phyloP scores from a whole-genome alignment of 2,888 invertebrate genomes.

The Sminthurinus aureus region DNA sequence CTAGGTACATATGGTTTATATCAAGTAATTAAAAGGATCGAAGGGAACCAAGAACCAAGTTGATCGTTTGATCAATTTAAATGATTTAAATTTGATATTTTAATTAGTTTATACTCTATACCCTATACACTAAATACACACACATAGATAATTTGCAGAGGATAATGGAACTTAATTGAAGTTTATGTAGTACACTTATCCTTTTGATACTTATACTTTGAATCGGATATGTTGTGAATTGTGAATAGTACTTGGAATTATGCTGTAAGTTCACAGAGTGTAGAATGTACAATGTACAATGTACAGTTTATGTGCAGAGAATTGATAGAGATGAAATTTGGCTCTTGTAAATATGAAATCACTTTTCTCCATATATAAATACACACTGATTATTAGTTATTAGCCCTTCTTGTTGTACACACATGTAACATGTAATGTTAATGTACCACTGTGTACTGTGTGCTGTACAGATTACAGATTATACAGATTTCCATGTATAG shows the following conservation, averaged over 20 bases:
- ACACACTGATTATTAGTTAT: no score
- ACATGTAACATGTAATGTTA: neutral
- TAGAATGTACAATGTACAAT: neutral
- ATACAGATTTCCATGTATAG: neutral
- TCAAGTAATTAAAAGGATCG: conserved; percentile 34
- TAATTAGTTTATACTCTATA: conserved; percentile 3
- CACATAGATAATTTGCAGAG: neutral
- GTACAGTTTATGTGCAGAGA: no score
- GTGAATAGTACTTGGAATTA: no score
- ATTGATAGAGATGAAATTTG: no score
- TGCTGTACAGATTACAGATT: neutral
- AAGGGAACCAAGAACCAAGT: neutral
- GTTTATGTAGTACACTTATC: neutral
- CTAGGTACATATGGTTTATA: no score
- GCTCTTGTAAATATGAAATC: no score
- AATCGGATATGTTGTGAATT: no score
- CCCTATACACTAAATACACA: neutral
- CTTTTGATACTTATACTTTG: no score
- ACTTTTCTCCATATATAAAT: no score
- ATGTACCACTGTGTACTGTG: neutral
- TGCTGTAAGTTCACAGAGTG: neutral
- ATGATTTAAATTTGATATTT: conserved; percentile 13
- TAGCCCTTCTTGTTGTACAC: no score
- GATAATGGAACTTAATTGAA: neutral
- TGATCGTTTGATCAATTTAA: neutral